Percentiles rank a stretch among this genome's conserved stretches.
Evolutionary conservation across 2,888 invertebrate species (phyloP).

Genomic region (Silvanus unidentatus): DNA sequence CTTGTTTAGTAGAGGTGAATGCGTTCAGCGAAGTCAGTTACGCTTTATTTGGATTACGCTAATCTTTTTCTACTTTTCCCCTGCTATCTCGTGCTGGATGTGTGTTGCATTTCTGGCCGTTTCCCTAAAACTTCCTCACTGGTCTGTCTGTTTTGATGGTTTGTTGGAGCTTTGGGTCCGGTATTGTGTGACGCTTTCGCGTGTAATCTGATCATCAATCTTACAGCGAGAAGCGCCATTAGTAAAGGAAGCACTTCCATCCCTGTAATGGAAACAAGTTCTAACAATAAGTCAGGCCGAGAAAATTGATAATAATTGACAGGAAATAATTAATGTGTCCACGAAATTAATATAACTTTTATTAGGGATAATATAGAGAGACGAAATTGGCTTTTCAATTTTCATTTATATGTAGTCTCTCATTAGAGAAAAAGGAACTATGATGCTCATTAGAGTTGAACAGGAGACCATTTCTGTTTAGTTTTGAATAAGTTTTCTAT

Average conservation of each 20-base stretch:
- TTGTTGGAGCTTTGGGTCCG: constrained; percentile 15
- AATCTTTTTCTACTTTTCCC: neutral
- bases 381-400: no score
- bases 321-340: constrained; percentile 1
- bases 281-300: constrained; percentile 29
- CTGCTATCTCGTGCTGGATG: neutral
- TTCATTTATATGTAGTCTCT: no score
- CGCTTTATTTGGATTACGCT: neutral
- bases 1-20: constrained; percentile 12
- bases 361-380: no score
- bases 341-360: no score
- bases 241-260: constrained; percentile 36
- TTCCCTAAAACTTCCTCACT: constrained; percentile 3
- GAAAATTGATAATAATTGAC: constrained; percentile 31
- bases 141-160: constrained; percentile 14
- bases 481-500: no score
- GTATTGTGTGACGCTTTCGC: constrained; percentile 30
- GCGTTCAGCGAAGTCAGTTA: neutral
- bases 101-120: constrained; percentile 16
- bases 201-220: constrained; percentile 39
- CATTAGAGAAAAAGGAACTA: no score
- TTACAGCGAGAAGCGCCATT: constrained; percentile 36
- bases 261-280: constrained; percentile 30
- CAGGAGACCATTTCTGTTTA: no score
- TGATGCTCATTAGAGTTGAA: no score